Conservation (phyloP, 2,888 invertebrate species). For the Pseudanteris insignis region DNA sequence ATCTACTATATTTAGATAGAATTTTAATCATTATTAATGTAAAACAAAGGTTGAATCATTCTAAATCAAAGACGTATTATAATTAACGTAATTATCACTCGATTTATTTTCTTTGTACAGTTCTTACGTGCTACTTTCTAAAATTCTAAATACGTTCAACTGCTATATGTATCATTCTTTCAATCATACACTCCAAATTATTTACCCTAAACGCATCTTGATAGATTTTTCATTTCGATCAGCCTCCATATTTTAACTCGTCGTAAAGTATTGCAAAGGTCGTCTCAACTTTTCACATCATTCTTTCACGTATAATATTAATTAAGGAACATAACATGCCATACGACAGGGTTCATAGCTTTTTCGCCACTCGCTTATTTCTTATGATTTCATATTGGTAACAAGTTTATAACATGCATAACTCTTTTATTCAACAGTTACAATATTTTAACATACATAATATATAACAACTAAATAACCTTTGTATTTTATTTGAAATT, state of each 20-base stretch:
- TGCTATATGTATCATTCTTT: conserved; percentile 37
- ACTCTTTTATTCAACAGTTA: conserved; percentile 34
- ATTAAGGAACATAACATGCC: conserved; percentile 41
- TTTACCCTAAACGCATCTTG: conserved; percentile 39
- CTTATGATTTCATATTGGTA: conserved; percentile 22
- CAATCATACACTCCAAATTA: conserved; percentile 40
- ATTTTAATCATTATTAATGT: too few species aligned
- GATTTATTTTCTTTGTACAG: conserved; percentile 61
- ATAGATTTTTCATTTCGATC: conserved; percentile 35
- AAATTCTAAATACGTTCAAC: conserved; percentile 50
- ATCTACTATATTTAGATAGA: too few species aligned
- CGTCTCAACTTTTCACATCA: conserved; percentile 23
- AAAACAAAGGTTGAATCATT: too few species aligned
- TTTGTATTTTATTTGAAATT: conserved; percentile 11
- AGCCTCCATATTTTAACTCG: conserved; percentile 39
- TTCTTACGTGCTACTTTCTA: conserved; percentile 53
- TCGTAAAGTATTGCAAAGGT: conserved; percentile 48
- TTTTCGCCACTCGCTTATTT: conserved; percentile 33
- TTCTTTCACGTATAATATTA: conserved; percentile 37
- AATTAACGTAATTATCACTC: conserved; percentile 57
- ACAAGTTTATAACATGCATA: conserved; percentile 42
- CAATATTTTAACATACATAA: conserved; percentile 24
- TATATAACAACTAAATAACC: conserved; percentile 35
- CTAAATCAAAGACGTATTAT: too few species aligned
- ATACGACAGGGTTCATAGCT: conserved; percentile 38